A percentile compares a stretch with the other conserved stretches of the same genome.
phyloP scores from a whole-genome alignment of 53 echinoderm and acorn worm species.

The Stichopus horrens region DNA sequence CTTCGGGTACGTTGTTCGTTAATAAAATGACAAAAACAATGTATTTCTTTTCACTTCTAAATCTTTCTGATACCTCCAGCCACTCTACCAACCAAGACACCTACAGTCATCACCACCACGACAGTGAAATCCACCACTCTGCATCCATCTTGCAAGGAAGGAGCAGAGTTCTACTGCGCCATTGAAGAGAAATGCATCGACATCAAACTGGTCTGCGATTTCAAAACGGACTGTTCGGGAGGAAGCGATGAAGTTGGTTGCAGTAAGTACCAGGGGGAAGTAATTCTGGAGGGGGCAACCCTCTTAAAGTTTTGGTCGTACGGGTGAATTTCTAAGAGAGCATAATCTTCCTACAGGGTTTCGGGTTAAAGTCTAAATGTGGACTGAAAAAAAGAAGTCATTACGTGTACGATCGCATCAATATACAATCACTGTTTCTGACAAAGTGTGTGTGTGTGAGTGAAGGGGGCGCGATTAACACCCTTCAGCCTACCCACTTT shows the following conservation, averaged over 20 bases:
- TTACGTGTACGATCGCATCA: no score
- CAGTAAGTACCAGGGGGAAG: conserved; percentile 35
- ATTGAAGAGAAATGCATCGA: conserved; percentile 54
- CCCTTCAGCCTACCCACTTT: no score
- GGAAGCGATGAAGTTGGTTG: conserved; percentile 66
- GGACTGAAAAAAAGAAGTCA: no score
- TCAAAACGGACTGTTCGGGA: conserved; percentile 69
- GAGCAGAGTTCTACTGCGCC: conserved; percentile 56
- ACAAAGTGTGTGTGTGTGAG: no score
- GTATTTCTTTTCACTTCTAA: not conserved
- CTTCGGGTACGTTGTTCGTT: no score
- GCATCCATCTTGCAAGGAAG: conserved; percentile 36
- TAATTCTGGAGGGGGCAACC: no score
- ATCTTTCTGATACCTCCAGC: not conserved
- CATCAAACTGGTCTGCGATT: conserved; percentile 56
- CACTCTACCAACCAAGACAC: conserved; percentile 17
- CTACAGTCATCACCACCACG: conserved; percentile 51
- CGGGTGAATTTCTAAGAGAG: no score
- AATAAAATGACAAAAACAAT: not conserved
- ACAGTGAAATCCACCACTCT: conserved; percentile 51
- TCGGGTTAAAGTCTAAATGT: no score
- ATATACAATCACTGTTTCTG: no score
- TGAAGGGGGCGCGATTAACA: no score
- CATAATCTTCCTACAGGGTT: no score
- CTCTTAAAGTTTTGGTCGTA: no score